Percentiles rank a stretch among this genome's conserved stretches.
phyloP scores from a whole-genome alignment of 2,888 invertebrate species.

The Drosophila subsilvestris region DNA sequence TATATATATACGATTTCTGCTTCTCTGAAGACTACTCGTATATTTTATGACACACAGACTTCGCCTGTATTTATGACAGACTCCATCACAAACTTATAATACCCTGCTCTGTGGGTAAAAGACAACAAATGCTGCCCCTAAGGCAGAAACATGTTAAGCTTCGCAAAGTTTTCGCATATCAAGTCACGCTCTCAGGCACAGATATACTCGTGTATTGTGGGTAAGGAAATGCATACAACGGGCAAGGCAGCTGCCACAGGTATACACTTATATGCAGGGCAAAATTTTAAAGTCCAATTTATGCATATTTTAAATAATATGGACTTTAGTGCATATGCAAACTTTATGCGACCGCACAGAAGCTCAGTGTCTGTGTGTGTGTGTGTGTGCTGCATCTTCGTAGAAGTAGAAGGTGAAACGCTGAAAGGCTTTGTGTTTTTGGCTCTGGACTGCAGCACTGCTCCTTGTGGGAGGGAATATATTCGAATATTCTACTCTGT shows the following conservation, averaged over 20 bases:
- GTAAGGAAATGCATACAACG: conserved; percentile 30
- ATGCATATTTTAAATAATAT: conserved; percentile 70
- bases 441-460: conserved; percentile 24
- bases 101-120: not conserved
- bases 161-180: conserved; percentile 24
- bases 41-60: not conserved
- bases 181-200: conserved; percentile 12
- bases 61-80: not conserved
- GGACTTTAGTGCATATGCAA: conserved; percentile 53
- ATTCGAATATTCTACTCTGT: conserved; percentile 44
- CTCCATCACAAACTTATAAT: conserved; percentile 19
- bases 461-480: conserved; percentile 8
- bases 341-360: conserved; percentile 46
- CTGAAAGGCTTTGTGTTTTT: conserved; percentile 49
- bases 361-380: conserved; percentile 16
- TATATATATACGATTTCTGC: no score
- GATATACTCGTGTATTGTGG: conserved; percentile 1
- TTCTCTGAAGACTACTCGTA: not conserved
- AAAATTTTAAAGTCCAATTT: conserved; percentile 55
- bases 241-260: conserved; percentile 21
- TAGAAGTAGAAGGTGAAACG: conserved; percentile 14
- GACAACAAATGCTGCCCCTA: conserved; percentile 7
- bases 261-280: conserved; percentile 2
- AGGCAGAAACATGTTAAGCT: conserved; percentile 17
- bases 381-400: conserved; percentile 1